Base-by-base conservation (phyloP, 1,140 invertebrate genomes). In the Drosophila sucinea region DNA sequence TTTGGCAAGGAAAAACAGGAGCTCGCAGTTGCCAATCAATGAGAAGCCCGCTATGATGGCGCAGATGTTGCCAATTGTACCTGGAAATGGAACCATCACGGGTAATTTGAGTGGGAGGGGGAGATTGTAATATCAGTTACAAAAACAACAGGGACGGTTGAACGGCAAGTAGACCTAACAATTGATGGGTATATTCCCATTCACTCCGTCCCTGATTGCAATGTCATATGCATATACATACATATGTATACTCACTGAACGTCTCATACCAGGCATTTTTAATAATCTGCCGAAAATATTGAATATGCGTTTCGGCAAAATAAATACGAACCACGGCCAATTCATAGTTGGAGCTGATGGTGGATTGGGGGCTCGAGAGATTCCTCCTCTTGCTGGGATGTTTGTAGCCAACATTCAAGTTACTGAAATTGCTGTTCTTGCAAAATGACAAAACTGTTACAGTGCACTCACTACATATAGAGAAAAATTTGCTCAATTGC, bases 11-110 rank as follows among this genome's bases (percentile, higher is more conserved):
- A 91, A 91, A 83, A 90, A 91, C 60, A 91, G 33, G 27, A 91
- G 77, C 77, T 91, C 90, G 71, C 84, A 90, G 77, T 91, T 83
- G 63, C 87, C 90, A 79, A 90, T 86, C 78, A 91, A 79, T 65
- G 90, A 91, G 83, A 91, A 91, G 57, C 90, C 90, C 5, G 90
- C 90, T 65, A 91, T 89, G 71, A 91, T 90, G 77, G 90, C 82
- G 55, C 89, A 91, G 76, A 91, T 91, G 80, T 82, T 91, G 72
- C 90, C 90, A 79, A 91, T 84, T 65, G 73, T 85, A 85, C 90
- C 90, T 91, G 77, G 56, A 71, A 67, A 60, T 41, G 32, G 58
- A 63, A 44, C 60, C 60, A 58, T 54, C 25, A 51, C 27, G 25
- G 44, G 44, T 51, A 51, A 51, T 51, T 51, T 67, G 55, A 67